Base-by-base conservation (phyloP, 30 jellyfish, hydroid and myxozoan genomes). In the Pelagia noctiluca region DNA sequence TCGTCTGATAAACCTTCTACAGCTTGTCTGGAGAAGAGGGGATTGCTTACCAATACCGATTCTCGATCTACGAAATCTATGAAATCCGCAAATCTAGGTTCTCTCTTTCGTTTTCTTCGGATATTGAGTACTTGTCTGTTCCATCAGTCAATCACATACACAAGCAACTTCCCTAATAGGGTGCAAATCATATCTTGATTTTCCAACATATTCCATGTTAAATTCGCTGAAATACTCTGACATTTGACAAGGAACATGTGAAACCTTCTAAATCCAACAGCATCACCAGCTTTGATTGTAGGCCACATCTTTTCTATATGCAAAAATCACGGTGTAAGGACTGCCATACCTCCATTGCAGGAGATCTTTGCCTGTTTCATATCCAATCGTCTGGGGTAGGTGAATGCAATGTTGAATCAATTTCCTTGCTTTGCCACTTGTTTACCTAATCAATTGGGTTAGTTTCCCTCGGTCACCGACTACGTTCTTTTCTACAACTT, bases 381-480 rank as follows among this genome's bases (percentile, higher is more conserved):
- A 78, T 7, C 77, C 82, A 26, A 36, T 54, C 18, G 80, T 13
- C 23, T 60, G 67, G 30, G 63, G 53, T 49, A 78, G 82, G 62
- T 78, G 62, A 46, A 78, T 37, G 36, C 81, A 78, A 13, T 66
- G 42, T 63, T 78, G 77, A 34, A 78, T 61, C 42, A 61, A 18
- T 19, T 70, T 31, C 70, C 62, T 78, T 78, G 82, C 82, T 62
- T 78, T 71, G 42, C 89, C 89, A 46, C 62, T 33, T 30, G 81
- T 64, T 33, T 78, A 76, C 47, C 63, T 53, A 29, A 78, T 78
- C 82, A 78, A 26, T 76, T 28, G 16, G 42, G 42, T 38, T 48
- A 65, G 61, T 71, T 71, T 35, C 28, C 46, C 81, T 33, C 68
- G 36, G 47, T 70, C 77, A 78, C 35, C 89, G 36, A 33, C 33